A percentile compares a stretch with the other conserved stretches of the same genome.
Conservation (phyloP, 2,797 vertebrate genomes). For the Pangasius larnaudii region DNA sequence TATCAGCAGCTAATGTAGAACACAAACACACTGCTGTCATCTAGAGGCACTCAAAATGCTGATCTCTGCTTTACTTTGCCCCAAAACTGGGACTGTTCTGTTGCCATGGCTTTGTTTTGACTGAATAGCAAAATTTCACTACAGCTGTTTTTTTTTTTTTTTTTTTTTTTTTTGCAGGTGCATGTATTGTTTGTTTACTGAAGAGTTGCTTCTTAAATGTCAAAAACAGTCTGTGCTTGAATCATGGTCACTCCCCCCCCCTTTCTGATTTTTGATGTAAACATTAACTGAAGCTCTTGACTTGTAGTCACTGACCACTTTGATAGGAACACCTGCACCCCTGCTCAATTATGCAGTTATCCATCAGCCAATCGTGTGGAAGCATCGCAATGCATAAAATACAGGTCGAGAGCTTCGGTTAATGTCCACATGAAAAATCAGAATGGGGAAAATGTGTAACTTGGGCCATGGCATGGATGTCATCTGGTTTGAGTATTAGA, state of each 20-base stretch:
- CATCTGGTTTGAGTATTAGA: neutral
- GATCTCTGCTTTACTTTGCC: slow-evolving; percentile 31
- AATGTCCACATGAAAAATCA: neutral
- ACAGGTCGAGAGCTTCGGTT: neutral
- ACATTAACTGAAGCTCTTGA: neutral
- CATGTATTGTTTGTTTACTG: neutral
- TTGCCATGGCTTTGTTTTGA: slow-evolving; percentile 33
- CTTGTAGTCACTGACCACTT: neutral
- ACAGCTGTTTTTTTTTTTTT: neutral
- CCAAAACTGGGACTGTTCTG: neutral
- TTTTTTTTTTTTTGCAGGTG: neutral
- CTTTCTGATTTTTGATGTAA: neutral
- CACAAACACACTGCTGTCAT: slow-evolving; percentile 12
- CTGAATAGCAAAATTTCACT: neutral
- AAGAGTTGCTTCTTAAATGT: slow-evolving; percentile 1
- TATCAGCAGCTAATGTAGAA: slow-evolving; percentile 48
- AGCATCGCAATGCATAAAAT: neutral
- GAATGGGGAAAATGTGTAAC: neutral
- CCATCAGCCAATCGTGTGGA: neutral
- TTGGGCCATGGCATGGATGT: neutral
- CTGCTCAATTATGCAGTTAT: neutral
- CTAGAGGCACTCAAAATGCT: slow-evolving; percentile 18
- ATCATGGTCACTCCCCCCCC: neutral
- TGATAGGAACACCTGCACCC: neutral
- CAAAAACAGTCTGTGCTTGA: neutral